These are phyloP conservation scores for Sitta carolinensis DNA, from an alignment of 2,797 vertebrate species.

Conservation along the genomic window DNA sequence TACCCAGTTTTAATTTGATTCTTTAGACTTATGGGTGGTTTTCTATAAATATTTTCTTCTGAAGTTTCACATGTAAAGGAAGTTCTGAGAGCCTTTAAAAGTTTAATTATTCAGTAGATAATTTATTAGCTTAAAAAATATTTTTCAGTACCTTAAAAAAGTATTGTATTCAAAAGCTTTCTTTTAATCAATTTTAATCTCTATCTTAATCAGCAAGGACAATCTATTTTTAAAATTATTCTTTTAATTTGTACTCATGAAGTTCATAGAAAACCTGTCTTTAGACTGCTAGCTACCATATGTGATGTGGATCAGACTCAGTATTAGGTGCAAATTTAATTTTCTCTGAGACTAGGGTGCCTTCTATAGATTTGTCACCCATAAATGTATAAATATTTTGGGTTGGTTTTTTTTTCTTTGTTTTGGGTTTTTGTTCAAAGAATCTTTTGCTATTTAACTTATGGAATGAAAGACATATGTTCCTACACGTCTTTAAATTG, in stretches of 20 bases:
- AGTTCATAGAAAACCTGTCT: not conserved
- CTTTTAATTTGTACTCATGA: not conserved
- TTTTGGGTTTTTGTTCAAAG: accelerated
- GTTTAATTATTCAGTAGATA: not conserved
- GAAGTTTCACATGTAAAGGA: not conserved
- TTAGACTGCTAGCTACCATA: not conserved
- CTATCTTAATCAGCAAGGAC: not conserved
- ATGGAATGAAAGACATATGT: not conserved
- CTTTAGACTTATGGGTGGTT: not conserved
- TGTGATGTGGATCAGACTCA: not conserved
- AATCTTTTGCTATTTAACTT: not conserved
- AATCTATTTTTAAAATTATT: not conserved
- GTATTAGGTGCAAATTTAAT: not conserved
- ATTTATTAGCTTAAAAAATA: not conserved
- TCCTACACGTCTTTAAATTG: not conserved
- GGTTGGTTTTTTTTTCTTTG: accelerated
- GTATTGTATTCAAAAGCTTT: not conserved
- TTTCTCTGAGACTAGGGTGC: not conserved
- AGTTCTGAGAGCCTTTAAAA: not conserved
- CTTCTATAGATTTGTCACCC: not conserved
- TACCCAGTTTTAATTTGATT: not conserved
- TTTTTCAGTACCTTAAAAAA: not conserved
- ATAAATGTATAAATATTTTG: not conserved
- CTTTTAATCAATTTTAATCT: not conserved
- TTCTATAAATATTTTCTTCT: not conserved